Evolutionary conservation across 2,888 invertebrate genomes (phyloP).

Genomic region (Tholera decimalis): DNA sequence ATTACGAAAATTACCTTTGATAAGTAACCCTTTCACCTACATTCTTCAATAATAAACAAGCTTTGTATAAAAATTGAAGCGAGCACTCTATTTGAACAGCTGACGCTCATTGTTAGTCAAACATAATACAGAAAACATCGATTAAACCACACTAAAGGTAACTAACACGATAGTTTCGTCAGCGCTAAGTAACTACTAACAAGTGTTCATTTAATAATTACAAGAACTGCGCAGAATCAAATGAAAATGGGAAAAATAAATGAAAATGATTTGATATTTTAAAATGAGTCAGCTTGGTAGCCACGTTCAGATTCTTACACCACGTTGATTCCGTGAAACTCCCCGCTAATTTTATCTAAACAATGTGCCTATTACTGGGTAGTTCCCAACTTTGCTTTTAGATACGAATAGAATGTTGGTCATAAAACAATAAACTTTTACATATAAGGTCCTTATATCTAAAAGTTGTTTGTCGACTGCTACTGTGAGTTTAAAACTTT

Average conservation of each 20-base stretch:
- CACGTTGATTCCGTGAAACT: slow-evolving; percentile 30
- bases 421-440: slow-evolving; percentile 46
- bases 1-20: slow-evolving; percentile 32
- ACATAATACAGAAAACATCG: slow-evolving; percentile 42
- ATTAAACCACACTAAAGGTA: slow-evolving; percentile 38
- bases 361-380: slow-evolving; percentile 41
- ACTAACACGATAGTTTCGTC: slow-evolving; percentile 17
- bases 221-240: neutral
- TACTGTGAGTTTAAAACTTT: no score
- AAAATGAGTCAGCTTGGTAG: slow-evolving; percentile 1
- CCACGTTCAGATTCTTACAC: slow-evolving; percentile 7
- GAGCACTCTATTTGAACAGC: slow-evolving; percentile 45
- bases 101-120: slow-evolving; percentile 38
- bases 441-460: slow-evolving; percentile 11
- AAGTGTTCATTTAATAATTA: neutral
- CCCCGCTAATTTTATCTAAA: slow-evolving; percentile 45
- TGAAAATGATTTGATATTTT: neutral
- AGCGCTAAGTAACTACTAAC: slow-evolving; percentile 17
- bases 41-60: slow-evolving; percentile 41
- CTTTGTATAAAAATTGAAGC: slow-evolving; percentile 43
- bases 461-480: no score
- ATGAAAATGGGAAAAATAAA: neutral
- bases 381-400: slow-evolving; percentile 58
- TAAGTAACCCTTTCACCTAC: slow-evolving; percentile 32
- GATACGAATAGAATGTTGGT: slow-evolving; percentile 29